phyloP scores from a whole-genome alignment of 2,113 vertebrate species.

The Sinocyclocheilus grahami region DNA sequence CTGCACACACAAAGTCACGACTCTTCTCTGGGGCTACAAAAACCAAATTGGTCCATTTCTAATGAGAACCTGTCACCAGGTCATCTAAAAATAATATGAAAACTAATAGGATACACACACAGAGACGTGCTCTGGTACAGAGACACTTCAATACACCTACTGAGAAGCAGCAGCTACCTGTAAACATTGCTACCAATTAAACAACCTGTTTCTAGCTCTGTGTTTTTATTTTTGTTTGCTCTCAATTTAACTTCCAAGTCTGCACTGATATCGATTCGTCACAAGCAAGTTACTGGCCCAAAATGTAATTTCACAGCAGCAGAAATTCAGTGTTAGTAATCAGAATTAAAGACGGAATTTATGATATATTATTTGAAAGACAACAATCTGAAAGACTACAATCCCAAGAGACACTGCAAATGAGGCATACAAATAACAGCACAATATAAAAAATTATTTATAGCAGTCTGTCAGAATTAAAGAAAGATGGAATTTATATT shows the following conservation, averaged over 20 bases:
- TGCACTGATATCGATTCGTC: neutral
- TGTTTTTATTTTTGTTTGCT: neutral
- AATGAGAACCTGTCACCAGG: neutral
- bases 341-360: neutral
- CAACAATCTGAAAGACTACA: neutral
- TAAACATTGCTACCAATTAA: slow-evolving; percentile 14
- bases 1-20: slow-evolving; percentile 19
- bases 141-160: slow-evolving; percentile 9
- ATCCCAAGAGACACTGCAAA: neutral
- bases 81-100: slow-evolving; percentile 29
- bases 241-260: neutral
- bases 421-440: neutral
- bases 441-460: neutral
- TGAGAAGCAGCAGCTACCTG: neutral
- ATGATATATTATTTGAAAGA: neutral
- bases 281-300: neutral
- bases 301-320: neutral
- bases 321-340: neutral
- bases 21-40: slow-evolving; percentile 19
- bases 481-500: neutral
- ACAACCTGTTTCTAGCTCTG: slow-evolving; percentile 5
- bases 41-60: slow-evolving; percentile 24
- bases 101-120: slow-evolving; percentile 2
- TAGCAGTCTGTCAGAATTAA: neutral
- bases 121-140: neutral